Evolutionary conservation across 1,140 invertebrate genomes (phyloP), one percentile per base, ranked within the genome.

Genomic region (Bombus pascuorum): DNA sequence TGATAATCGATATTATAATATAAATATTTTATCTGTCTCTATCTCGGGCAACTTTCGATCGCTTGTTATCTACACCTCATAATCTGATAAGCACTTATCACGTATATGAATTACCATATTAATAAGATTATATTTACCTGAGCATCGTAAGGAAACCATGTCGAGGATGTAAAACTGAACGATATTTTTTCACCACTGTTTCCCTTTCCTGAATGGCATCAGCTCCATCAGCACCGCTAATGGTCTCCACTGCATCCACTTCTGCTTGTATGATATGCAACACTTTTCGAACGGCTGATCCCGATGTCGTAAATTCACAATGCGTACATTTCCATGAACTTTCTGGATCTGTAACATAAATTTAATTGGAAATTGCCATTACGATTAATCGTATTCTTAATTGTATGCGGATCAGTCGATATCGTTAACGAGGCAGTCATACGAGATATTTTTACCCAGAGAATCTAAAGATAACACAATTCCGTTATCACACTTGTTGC

Each of bases 291-390:
- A 98, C 95, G 0, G 96, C 96, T n/a, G 93, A 89, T 5, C 95
- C 96, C 10, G 94, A 95, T 0, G 96, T 97, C 37, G 94, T 94
- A 89, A 97, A 96, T 28, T 96, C 96, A 90, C 98, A 98, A 73
- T 96, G 95, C 0, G 96, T 96, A 90, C 98, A 98, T 89, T 96
- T 96, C 97, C 97, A 98, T 44, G 92, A 84, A 39, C 96, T 96
- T 39, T 96, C 95, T 15, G 95, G 91, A 90, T 96, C 96, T 90
- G 22, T 47, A 74, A 78, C 18, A 62, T 53, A 74, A 39, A 34
- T 39, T 22, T 28, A 25, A 74, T 74, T 5, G 6, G 3, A 25
- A 22, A 32, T 47, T 12, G 28, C 39, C 10, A 73, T 73, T 42
- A 42, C 1, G 12, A 44, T 44, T 22, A 8, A 73, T 73, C 18